Base-by-base conservation (phyloP, 2,797 vertebrate genomes). In the Alosa sapidissima region DNA sequence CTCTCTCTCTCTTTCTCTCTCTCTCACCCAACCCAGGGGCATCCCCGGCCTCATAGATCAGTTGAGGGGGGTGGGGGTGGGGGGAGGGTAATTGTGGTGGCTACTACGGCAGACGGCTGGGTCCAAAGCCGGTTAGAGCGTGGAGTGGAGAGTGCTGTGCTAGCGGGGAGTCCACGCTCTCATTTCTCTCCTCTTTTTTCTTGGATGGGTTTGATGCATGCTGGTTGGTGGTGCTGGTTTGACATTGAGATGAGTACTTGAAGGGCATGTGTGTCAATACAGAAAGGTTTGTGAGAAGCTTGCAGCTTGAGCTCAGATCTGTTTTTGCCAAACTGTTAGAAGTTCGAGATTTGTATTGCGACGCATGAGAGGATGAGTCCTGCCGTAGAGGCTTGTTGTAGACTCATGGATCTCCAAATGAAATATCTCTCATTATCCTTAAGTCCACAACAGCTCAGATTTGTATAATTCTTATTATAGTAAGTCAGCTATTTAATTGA, bases 51-150 rank as follows among this genome's bases (percentile, higher is more conserved):
- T 78, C 41, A 16, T 75, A 13, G 28, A 75, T 75, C 1, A 2
- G 65, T 72, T 21, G 41, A 10, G 60, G 60, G 24, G 60, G 1
- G 55, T n/a, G 13, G 28, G 14, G 36, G 4, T 5, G 13, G 68
- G 11, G 14, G 36, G 5, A 0, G 14, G 68, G 65, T 33, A 33
- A 41, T 14, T 19, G 68, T 41, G 33, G 36, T 7, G 41, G 36
- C 72, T 47, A 5, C 72, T 1, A 47, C 36, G 1, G 72, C 72
- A 78, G 72, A 47, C 72, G 8, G 72, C 72, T 78, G 4, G 6
- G 72, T 78, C 36, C 72, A 78, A 78, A 78, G 72, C 72, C 41
- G 72, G 72, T 47, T 78, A 78, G 14, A 78, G 72, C 41, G 72
- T 78, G 72, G 72, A 4, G 6, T 78, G 41, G 16, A 47, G 36